Base-by-base conservation (phyloP, 2,113 vertebrate genomes). In the Prunella fulvescens region DNA sequence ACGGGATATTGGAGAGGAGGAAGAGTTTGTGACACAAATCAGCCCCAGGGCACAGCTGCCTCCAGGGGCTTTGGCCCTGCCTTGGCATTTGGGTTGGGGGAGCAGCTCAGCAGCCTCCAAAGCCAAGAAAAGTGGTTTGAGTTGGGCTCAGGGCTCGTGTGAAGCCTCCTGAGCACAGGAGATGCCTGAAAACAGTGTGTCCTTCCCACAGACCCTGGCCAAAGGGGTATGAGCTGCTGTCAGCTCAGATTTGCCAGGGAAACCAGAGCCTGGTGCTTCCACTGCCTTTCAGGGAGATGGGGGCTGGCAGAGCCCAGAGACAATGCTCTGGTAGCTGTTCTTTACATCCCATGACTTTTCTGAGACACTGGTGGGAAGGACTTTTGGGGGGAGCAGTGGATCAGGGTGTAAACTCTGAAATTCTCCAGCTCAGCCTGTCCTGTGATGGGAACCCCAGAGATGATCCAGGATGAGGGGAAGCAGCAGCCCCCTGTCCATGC, bases 1-100 rank as follows among this genome's bases (percentile, higher is more conserved):
- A 10, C 0, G 0, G 53, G 65, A 28, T 40, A 16, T 1, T 2
- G 33, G 73, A 44, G n/a, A 23, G 3, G 31, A 51, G n/a, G 24
- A 73, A 73, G 60, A 70, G 48, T 18, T 42, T 8, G 3, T 1
- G n/a, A 12, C 24, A 18, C 0, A 0, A 28, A 9, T 11, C 29
- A 11, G 50, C 69, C 70, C 28, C 3, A 0, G 57, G 45, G 6
- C 37, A 28, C 54, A 17, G 60, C 45, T 51, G 25, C 57, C 47
- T 29, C 62, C 0, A 0, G 11, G 16, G 15, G 64, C 7, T 76
- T 23, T 26, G 48, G 19, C 70, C 33, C 50, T 61, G 87, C 54
- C 51, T 24, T 7, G 5, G n/a, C 23, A 5, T 23, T 37, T 2
- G 0, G 25, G 25, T 19, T 37, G 6, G 62, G 40, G 53, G 39